These are phyloP conservation scores for Ethmia dodecea DNA, from an alignment of 2,888 invertebrate genomes.

Conservation along the genomic window DNA sequence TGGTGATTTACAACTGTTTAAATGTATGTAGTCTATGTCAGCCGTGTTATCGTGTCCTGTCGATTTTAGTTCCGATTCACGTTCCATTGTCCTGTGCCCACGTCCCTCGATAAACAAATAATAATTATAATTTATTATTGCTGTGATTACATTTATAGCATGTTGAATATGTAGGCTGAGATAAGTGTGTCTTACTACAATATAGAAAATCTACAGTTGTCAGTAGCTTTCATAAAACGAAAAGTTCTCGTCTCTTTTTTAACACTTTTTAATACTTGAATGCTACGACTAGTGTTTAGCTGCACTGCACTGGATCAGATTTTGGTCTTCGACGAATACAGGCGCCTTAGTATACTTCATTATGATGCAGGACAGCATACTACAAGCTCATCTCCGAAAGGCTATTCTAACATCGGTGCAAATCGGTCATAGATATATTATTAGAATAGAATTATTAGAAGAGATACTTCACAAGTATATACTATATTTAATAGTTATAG, in stretches of 20 bases:
- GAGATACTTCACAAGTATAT: too few relatives aligned
- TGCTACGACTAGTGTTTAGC: too few relatives aligned
- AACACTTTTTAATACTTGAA: too few relatives aligned
- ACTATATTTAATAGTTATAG: too few relatives aligned
- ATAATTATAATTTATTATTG: slow-evolving; percentile 67
- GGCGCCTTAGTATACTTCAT: too few relatives aligned
- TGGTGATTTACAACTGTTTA: slow-evolving; percentile 41
- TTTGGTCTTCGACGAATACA: too few relatives aligned
- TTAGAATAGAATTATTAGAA: too few relatives aligned
- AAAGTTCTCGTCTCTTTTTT: not conserved
- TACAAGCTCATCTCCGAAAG: too few relatives aligned
- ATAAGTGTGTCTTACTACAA: slow-evolving; percentile 51
- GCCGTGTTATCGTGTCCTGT: slow-evolving; percentile 61
- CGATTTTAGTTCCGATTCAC: slow-evolving; percentile 55
- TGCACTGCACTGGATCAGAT: too few relatives aligned
- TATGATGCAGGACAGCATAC: too few relatives aligned
- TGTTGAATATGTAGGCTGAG: slow-evolving; percentile 54
- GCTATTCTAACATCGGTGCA: too few relatives aligned
- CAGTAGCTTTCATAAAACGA: slow-evolving; percentile 33
- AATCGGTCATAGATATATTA: too few relatives aligned
- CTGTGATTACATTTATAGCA: slow-evolving; percentile 73
- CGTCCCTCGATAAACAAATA: slow-evolving; percentile 43
- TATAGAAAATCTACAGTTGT: slow-evolving; percentile 39
- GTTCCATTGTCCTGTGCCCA: slow-evolving; percentile 59
- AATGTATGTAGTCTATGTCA: slow-evolving; percentile 61